Percentiles rank a stretch among this genome's conserved stretches.
Evolutionary conservation across 2,888 invertebrate genomes (phyloP).

Genomic region (Polyommatus icarus): DNA sequence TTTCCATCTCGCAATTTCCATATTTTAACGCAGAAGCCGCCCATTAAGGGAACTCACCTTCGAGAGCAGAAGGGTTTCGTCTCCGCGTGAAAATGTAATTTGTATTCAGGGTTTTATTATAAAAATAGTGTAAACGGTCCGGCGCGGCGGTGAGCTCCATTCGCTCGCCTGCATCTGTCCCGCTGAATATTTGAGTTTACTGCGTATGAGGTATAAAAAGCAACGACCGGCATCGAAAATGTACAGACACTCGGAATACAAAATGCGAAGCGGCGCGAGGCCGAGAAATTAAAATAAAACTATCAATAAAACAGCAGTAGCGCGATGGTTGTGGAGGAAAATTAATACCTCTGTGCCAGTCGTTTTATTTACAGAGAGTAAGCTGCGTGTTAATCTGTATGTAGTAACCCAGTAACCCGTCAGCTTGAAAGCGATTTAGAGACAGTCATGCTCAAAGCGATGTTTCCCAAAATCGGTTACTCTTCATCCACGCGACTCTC

Average conservation of each 20-base stretch:
- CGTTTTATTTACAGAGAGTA: neutral
- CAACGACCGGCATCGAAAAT: conserved; percentile 24
- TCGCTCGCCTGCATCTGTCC: conserved; percentile 5
- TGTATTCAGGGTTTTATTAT: conserved; percentile 26
- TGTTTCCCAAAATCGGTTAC: too few relatives aligned
- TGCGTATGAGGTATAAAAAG: conserved; percentile 28
- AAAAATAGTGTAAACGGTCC: conserved; percentile 15
- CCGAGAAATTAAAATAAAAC: neutral
- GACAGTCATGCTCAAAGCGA: too few relatives aligned
- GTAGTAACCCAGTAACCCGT: too few relatives aligned
- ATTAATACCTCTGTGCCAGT: neutral
- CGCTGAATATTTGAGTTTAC: conserved; percentile 26
- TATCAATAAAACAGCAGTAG: conserved; percentile 5
- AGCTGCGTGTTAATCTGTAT: neutral
- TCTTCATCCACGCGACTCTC: too few relatives aligned
- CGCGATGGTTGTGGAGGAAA: neutral
- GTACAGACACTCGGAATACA: conserved; percentile 21
- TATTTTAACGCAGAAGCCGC: conserved; percentile 1
- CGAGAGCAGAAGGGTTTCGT: neutral
- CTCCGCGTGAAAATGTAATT: neutral
- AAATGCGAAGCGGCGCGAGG: neutral
- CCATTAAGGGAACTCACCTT: neutral
- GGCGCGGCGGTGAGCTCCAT: neutral
- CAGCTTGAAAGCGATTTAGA: too few relatives aligned
- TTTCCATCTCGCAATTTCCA: neutral